phyloP scores from a whole-genome alignment of 2,888 invertebrate genomes.

The Polydrusus cervinus region DNA sequence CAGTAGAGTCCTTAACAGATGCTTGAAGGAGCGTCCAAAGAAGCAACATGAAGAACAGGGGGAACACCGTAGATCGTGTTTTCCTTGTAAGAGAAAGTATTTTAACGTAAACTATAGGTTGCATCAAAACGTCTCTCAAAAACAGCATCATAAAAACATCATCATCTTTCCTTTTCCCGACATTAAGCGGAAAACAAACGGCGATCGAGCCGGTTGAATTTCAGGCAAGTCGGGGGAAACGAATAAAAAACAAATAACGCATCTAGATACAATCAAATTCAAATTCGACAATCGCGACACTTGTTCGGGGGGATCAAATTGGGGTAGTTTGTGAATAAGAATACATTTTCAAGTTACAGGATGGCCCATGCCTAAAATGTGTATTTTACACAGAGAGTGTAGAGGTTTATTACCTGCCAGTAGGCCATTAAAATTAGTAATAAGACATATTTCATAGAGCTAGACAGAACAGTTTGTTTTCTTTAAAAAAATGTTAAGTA shows the following conservation, averaged over 20 bases:
- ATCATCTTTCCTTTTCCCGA: constrained; percentile 16
- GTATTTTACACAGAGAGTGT: too few species aligned
- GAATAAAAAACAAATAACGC: constrained; percentile 55
- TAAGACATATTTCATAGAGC: too few species aligned
- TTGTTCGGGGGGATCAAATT: constrained; percentile 51
- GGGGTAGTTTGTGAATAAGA: constrained; percentile 54
- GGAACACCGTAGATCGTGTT: too few species aligned
- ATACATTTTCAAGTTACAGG: constrained; percentile 33
- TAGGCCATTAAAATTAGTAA: too few species aligned
- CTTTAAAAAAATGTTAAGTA: too few species aligned
- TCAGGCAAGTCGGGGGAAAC: constrained; percentile 21
- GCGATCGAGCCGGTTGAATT: constrained; percentile 18
- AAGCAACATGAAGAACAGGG: too few species aligned
- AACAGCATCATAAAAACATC: constrained; percentile 29
- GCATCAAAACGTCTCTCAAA: background rate
- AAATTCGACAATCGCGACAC: constrained; percentile 56
- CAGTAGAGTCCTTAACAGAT: too few species aligned
- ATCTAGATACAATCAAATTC: constrained; percentile 56
- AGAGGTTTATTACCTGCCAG: too few species aligned
- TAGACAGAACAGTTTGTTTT: too few species aligned
- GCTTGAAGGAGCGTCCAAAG: too few species aligned
- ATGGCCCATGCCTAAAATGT: background rate
- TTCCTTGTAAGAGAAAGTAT: too few species aligned
- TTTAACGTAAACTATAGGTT: too few species aligned
- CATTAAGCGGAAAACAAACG: constrained; percentile 32